Evolutionary conservation across 2,888 invertebrate genomes (phyloP), one percentile per base, ranked within the genome.

Genomic region (Tachystola acroxantha): DNA sequence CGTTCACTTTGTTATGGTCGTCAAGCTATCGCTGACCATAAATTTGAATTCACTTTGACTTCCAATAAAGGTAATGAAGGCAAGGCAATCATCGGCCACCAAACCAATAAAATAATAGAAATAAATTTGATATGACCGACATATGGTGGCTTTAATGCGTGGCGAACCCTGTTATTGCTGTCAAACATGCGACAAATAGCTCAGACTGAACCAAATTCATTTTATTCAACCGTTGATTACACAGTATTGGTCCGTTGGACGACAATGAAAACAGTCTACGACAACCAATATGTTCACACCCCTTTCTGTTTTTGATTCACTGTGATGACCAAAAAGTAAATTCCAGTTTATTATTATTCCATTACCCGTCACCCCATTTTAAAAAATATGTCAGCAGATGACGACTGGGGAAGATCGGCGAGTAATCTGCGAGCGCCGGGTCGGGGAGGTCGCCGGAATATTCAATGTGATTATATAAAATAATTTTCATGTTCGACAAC

Each of bases 331-430:
- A 79, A 85, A 86, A 85, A 84, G 82, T 76, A 79, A 85, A 85
- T 85, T 85, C 79, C 81, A 73, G 84, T 85, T 84, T 86, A 86
- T 86, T 87, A 87, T 86, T 86, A 85, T 85, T 85, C 84, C 85
- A 86, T 86, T 86, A 85, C 64, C 61, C 61, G 67, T 73, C 77
- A 69, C 84, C 84, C 82, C 66, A 81, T 80, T 85, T 84, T 72
- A 85, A 86, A 82, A 85, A 85, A 85, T 81, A 80, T 84, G 82
- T 82, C 84, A 84, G 65, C 76, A 69, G 81, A 82, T 84, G 85
- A 85, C 75, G 80, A 34, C 16, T 64, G 64, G 66, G 74, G 67
- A 69, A 61, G 70, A 68, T 53, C 28, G 65, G 64, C 63, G 62
- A 64, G 68, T 76, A 77, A 80, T 77, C 74, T 67, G 70, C 59